Evolutionary conservation across 2,797 vertebrate genomes (phyloP).

Genomic region (Sebastiscus tertius): DNA sequence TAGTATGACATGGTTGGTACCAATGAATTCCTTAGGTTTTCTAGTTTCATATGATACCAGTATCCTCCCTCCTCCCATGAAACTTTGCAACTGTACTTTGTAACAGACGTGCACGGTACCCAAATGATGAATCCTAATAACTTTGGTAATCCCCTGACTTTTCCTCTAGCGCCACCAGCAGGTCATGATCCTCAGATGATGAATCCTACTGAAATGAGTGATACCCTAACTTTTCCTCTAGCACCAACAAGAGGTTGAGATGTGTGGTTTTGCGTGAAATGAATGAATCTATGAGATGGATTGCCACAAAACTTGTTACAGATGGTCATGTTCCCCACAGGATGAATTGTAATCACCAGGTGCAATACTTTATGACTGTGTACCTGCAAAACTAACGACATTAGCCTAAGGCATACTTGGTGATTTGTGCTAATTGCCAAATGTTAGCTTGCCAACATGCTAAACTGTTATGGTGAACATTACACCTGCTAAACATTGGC

Average conservation of each 20-base stretch:
- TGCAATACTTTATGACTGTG: background rate
- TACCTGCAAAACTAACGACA: background rate
- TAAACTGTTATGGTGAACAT: background rate
- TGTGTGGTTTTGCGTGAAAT: background rate
- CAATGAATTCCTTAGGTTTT: too few species aligned
- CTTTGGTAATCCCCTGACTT: background rate
- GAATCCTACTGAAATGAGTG: background rate
- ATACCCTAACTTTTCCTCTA: background rate
- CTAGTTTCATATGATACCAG: too few species aligned
- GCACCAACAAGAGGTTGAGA: background rate
- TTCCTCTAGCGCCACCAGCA: background rate
- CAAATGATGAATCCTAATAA: background rate
- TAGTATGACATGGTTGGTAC: too few species aligned
- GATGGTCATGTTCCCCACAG: background rate
- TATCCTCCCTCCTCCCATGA: fast-evolving
- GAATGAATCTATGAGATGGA: background rate
- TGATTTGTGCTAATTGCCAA: background rate
- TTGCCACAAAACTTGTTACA: background rate
- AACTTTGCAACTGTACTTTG: background rate
- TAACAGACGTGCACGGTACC: background rate
- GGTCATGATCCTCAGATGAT: background rate
- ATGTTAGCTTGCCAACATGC: background rate
- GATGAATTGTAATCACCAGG: background rate
- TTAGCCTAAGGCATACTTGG: background rate
- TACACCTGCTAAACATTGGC: background rate